Conservation (phyloP, 1,140 invertebrate genomes). For the Aphelenchoides besseyi region DNA sequence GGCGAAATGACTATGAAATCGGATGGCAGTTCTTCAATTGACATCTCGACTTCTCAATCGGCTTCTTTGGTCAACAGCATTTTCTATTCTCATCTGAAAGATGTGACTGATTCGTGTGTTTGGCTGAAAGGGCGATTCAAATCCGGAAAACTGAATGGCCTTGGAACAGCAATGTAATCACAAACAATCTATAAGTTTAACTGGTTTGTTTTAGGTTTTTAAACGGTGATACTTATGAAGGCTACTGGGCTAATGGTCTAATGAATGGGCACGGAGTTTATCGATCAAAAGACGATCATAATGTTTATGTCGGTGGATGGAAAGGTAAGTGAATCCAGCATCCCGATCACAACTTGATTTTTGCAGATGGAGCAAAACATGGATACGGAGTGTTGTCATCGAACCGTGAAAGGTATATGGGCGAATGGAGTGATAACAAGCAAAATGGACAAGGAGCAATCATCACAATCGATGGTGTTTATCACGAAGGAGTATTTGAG, state of each 20-base stretch:
- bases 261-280: conserved; percentile 33
- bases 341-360: no score
- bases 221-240: conserved; percentile 38
- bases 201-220: conserved; percentile 21
- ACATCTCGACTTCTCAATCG: background rate
- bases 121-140: conserved; percentile 25
- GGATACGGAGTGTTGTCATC: conserved; percentile 30
- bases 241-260: conserved; percentile 26
- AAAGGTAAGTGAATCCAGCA: no score
- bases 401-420: conserved; percentile 35
- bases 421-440: conserved; percentile 25
- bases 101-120: background rate
- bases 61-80: conserved; percentile 16
- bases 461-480: conserved; percentile 39
- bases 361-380: conserved; percentile 23
- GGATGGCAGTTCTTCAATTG: background rate
- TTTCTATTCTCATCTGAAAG: conserved; percentile 13
- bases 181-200: conserved; percentile 6
- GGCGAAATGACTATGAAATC: conserved; percentile 28
- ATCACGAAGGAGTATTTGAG: conserved; percentile 39
- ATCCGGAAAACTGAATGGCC: conserved; percentile 27
- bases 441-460: conserved; percentile 29
- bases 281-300: conserved; percentile 4
- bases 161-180: conserved; percentile 25
- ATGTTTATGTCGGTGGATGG: conserved; percentile 33